Conservation (phyloP, 2,888 invertebrate species). For the Mellilla xanthometata region DNA sequence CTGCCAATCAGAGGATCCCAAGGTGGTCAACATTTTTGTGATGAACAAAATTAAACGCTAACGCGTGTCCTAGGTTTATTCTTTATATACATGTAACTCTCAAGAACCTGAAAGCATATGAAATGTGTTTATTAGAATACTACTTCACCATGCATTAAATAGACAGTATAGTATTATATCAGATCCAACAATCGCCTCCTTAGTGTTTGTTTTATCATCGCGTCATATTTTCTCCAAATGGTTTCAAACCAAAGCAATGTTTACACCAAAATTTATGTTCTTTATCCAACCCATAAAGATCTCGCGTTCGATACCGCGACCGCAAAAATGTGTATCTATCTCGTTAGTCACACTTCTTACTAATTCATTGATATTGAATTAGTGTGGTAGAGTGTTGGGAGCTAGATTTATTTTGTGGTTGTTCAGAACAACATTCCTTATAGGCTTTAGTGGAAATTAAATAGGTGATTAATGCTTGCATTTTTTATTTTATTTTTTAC, state of each 20-base stretch:
- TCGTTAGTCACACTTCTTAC: slow-evolving; percentile 46
- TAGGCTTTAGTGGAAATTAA: too few species aligned
- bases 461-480: too few species aligned
- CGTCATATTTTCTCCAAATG: background rate
- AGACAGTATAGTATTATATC: too few species aligned
- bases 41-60: too few species aligned
- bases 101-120: too few species aligned
- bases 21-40: too few species aligned
- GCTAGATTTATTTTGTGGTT: slow-evolving; percentile 11
- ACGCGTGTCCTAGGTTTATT: too few species aligned
- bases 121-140: too few species aligned
- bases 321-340: slow-evolving; percentile 23
- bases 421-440: background rate
- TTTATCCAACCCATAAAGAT: slow-evolving; percentile 29
- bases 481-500: too few species aligned
- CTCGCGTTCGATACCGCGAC: slow-evolving; percentile 36
- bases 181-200: background rate
- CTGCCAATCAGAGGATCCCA: too few species aligned
- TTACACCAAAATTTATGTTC: slow-evolving; percentile 31
- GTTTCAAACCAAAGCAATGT: slow-evolving; percentile 25
- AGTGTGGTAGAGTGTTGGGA: slow-evolving; percentile 5
- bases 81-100: too few species aligned
- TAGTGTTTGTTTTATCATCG: background rate
- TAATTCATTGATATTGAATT: slow-evolving; percentile 56
- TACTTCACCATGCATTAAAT: too few species aligned